Evolutionary conservation across 1,140 invertebrate genomes (phyloP), one percentile per base, ranked within the genome.

Genomic region (Gonioctena quinquepunctata): DNA sequence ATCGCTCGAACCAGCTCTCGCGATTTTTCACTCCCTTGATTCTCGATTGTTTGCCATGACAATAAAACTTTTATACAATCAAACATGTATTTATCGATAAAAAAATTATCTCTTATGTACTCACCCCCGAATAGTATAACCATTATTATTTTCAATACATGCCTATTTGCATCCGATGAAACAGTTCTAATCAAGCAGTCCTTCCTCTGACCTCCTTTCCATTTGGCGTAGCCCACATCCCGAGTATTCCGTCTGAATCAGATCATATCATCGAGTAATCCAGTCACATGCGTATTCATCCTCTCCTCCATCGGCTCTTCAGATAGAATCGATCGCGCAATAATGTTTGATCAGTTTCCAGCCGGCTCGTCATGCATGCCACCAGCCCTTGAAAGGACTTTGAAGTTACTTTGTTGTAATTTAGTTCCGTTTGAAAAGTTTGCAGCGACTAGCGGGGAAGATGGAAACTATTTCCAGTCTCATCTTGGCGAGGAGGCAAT

Each of bases 331-430:
- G 56, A 60, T 60, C 16, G 54, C 56, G 26, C 49, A 69, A 63
- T 56, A 69, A 69, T 69, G 68, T 42, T 42, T 42, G 33, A 42
- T 42, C 33, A 42, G 33, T 42, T 42, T 69, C 61, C 61, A 49
- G 61, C 61, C 68, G 61, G 54, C 50, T 64, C 16, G n/a, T 26
- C 5, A 28, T 11, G 21, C 21, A 26, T 21, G 21, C 27, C 1
- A 21, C 22, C 21, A 60, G 66, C 68, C 62, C 16, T 42, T 11
- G 33, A 42, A n/a, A 61, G 68, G 68, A 77, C 76, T 76, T 74
- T 74, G 76, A 74, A 76, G 71, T 76, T 76, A 62, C 76, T 74
- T 77, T 72, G 74, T 77, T 76, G 72, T 74, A 77, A 74, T 76
- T 76, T 74, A 71, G 72, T 77, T 77, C 69, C 69, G 72, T 74